Evolutionary conservation across 2,113 vertebrate genomes (phyloP).

Genomic region (Brachyhypopomus gauderio): DNA sequence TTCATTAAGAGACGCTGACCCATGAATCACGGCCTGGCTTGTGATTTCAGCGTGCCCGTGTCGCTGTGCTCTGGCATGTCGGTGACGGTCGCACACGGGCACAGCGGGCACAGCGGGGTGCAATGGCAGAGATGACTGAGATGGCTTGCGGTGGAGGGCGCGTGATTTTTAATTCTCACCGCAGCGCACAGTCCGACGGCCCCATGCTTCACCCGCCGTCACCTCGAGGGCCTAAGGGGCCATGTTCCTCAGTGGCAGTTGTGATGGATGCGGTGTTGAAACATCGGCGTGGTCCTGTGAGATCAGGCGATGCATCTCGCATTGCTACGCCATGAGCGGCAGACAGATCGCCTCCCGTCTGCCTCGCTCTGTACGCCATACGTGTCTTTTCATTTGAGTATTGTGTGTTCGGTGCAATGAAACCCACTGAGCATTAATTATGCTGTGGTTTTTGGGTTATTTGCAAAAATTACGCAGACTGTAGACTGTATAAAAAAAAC

Average conservation of each 20-base stretch:
- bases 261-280: slow-evolving; percentile 40
- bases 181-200: slow-evolving; percentile 42
- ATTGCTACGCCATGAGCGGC: neutral
- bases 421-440: too few species aligned
- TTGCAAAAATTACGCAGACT: too few species aligned
- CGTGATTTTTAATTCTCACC: slow-evolving; percentile 61
- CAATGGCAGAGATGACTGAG: too few species aligned
- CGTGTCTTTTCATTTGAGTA: too few species aligned
- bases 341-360: too few species aligned
- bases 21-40: slow-evolving; percentile 68
- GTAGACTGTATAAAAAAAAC: too few species aligned
- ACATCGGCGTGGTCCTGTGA: slow-evolving; percentile 32
- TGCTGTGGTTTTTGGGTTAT: too few species aligned
- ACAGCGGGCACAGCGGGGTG: too few species aligned
- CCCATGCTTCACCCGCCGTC: slow-evolving; percentile 44
- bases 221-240: slow-evolving; percentile 40
- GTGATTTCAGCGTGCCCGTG: slow-evolving; percentile 72
- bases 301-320: slow-evolving; percentile 1
- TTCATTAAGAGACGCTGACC: slow-evolving; percentile 71
- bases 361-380: too few species aligned
- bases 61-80: slow-evolving; percentile 48
- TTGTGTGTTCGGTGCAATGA: too few species aligned
- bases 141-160: neutral
- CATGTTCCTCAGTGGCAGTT: slow-evolving; percentile 64
- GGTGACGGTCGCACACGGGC: too few species aligned